Evolutionary conservation across 1,140 invertebrate species (phyloP).

Genomic region (Melitaea cinxia): DNA sequence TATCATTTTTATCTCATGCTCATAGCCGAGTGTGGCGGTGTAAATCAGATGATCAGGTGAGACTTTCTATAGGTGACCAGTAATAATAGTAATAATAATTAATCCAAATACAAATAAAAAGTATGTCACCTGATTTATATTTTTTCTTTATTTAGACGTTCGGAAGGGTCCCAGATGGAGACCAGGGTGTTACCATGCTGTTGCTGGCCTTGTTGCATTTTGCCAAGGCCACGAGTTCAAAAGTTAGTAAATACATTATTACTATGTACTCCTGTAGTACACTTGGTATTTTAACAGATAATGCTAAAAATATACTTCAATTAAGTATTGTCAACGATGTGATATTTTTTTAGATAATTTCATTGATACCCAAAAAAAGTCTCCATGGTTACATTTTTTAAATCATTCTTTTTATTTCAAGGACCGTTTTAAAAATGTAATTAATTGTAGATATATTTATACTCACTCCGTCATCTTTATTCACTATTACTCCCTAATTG

Average conservation of each 20-base stretch:
- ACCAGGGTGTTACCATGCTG: constrained; percentile 83
- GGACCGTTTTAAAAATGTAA: background rate
- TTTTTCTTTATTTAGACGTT: constrained; percentile 52
- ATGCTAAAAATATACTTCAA: too few relatives aligned
- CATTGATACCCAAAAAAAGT: too few relatives aligned
- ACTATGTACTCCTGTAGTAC: too few relatives aligned
- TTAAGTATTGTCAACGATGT: too few relatives aligned
- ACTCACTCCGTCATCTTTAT: background rate
- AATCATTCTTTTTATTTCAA: background rate
- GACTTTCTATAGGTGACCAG: background rate
- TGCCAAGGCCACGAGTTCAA: constrained; percentile 81
- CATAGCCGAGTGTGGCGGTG: constrained; percentile 84
- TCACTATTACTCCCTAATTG: background rate
- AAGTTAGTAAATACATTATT: constrained; percentile 72
- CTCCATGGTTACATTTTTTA: too few relatives aligned
- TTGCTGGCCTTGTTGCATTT: constrained; percentile 84
- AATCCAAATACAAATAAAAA: too few relatives aligned
- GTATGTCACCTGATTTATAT: background rate
- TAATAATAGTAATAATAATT: too few relatives aligned
- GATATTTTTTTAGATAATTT: too few relatives aligned
- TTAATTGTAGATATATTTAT: background rate
- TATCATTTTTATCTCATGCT: constrained; percentile 84
- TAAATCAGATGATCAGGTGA: constrained; percentile 81
- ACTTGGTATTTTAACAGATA: too few relatives aligned
- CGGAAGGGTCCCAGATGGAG: constrained; percentile 68